Evolutionary conservation across 2,113 vertebrate species (phyloP), one percentile per base, ranked within the genome.

Genomic region (Hippocampus barbouri): DNA sequence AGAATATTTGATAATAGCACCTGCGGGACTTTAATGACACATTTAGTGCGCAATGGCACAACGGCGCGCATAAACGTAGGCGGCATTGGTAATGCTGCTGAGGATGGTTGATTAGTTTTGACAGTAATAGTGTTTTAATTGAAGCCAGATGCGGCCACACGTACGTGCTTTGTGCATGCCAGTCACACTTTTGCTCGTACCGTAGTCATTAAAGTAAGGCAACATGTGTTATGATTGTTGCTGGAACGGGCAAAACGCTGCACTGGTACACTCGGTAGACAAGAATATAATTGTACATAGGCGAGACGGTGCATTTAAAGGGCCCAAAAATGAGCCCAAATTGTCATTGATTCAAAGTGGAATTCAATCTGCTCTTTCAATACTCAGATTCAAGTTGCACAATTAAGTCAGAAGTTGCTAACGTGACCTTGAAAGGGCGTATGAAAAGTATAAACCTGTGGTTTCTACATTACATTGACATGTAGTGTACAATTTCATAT

Each of bases 41-140:
- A 78, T 76, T 86, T 83, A 72, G 72, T 84, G 71, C 78, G 75
- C 76, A 73, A 68, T 54, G 65, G 72, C 76, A 70, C 74, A 79
- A 83, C 73, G 78, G 83, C 71, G 83, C 71, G 73, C 80, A 86
- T 88, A 90, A 89, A 87, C 82, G 75, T 79, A 74, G 71, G 76
- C 78, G 79, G 85, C 85, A 88, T 89, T 89, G 84, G 78, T 56
- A 56, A 56, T 84, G 71, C 76, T 79, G 82, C 34, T 10, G 64
- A 75, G 73, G 78, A 81, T 83, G 87, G 85, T 87, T 86, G 89
- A 91, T 89, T 85, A 76, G 76, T 77, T 87, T 78, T 90, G 89
- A 91, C 89, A 88, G 84, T 89, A 87, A 89, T 87, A 78, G 86
- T 51, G 85, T 85, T 88, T 87, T 90, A 89, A 89, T 89, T 88